A percentile compares a stretch with the other conserved stretches of the same genome.
phyloP scores from a whole-genome alignment of 1,140 invertebrate species.

The Phenacoccus solenopsis region DNA sequence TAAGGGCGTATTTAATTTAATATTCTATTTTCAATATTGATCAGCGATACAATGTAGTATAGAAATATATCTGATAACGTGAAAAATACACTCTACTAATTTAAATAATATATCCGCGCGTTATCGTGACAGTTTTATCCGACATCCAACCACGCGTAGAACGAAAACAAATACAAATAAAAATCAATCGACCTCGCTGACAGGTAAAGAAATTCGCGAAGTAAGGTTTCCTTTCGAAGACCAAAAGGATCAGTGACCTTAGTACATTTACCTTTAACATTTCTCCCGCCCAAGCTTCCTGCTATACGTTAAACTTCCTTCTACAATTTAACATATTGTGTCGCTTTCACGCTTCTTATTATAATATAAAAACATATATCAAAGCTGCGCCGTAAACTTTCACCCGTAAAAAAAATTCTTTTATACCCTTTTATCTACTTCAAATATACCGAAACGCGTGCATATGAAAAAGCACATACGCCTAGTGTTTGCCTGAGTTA shows the following conservation, averaged over 20 bases:
- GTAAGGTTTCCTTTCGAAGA: not conserved
- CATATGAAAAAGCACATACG: no score
- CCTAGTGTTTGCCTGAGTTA: no score
- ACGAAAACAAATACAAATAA: not conserved
- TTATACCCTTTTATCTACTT: no score
- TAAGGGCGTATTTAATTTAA: not conserved
- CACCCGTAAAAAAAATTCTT: no score
- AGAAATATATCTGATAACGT: no score
- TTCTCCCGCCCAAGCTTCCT: not conserved
- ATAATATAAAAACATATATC: not conserved
- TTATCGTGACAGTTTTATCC: not conserved
- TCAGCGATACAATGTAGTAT: not conserved
- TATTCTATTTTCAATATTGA: not conserved
- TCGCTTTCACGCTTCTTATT: not conserved
- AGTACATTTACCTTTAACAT: not conserved
- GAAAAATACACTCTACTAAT: not conserved
- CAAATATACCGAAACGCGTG: no score
- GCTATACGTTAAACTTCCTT: not conserved
- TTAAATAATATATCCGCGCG: not conserved
- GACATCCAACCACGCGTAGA: not conserved
- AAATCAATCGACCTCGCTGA: not conserved
- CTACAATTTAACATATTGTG: not conserved
- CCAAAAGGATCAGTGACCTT: not conserved
- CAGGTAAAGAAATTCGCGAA: not conserved
- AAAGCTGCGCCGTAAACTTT: no score